phyloP scores from a whole-genome alignment of 2,888 invertebrate species.

The Microdon myrmicae region DNA sequence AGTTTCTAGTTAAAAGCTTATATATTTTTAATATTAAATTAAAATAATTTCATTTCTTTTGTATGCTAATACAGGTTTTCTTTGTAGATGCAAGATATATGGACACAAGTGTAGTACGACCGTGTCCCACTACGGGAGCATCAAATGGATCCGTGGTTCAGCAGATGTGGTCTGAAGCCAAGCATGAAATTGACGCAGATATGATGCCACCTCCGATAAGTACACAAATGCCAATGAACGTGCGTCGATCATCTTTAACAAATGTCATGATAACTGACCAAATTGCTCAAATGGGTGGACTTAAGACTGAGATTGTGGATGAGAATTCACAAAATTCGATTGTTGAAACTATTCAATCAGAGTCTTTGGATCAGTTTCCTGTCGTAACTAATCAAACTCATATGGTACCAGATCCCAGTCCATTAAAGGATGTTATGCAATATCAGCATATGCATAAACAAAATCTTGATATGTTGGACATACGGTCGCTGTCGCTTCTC shows the following conservation, averaged over 20 bases:
- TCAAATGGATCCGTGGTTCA: conserved; percentile 30
- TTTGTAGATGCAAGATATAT: conserved; percentile 64
- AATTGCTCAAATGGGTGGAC: conserved; percentile 67
- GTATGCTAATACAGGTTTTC: conserved; percentile 45
- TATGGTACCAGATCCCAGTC: conserved; percentile 58
- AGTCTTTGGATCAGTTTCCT: conserved; percentile 63
- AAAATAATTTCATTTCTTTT: conserved; percentile 48
- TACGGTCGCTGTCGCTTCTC: conserved; percentile 56
- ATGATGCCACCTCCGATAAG: conserved; percentile 77
- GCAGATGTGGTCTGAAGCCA: conserved; percentile 62
- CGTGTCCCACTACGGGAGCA: conserved; percentile 16
- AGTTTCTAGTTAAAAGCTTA: conserved; percentile 25
- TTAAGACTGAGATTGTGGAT: conserved; percentile 78
- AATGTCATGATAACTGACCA: conserved; percentile 61
- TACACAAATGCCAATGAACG: conserved; percentile 71
- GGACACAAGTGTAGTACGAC: conserved; percentile 57
- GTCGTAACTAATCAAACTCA: conserved; percentile 59
- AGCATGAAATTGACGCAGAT: conserved; percentile 71
- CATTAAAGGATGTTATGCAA: conserved; percentile 45
- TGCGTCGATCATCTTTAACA: conserved; percentile 74
- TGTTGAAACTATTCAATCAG: conserved; percentile 58
- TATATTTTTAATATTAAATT: too few relatives aligned
- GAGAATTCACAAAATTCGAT: conserved; percentile 74
- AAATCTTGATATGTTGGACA: conserved; percentile 58
- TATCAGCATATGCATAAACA: conserved; percentile 60